Conservation (phyloP, 2,797 vertebrate genomes). For the Dallia pectoralis region DNA sequence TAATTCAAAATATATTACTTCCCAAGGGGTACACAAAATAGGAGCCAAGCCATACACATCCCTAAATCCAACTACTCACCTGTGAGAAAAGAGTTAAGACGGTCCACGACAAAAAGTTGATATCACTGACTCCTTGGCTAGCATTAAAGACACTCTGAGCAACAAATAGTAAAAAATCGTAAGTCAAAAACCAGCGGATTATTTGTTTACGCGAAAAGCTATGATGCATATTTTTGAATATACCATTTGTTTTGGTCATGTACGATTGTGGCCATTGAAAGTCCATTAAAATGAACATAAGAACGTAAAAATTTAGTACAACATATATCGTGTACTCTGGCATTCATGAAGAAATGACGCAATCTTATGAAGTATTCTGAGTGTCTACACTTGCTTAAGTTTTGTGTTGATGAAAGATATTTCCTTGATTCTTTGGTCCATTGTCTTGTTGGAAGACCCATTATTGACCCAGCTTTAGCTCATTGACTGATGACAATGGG, state of each 20-base stretch:
- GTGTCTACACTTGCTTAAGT: too few species aligned
- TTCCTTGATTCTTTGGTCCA: constrained; percentile 3
- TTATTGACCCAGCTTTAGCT: too few species aligned
- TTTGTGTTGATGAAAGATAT: too few species aligned
- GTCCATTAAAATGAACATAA: constrained; percentile 21
- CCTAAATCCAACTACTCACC: constrained; percentile 87
- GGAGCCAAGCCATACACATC: constrained; percentile 69
- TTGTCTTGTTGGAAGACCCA: constrained; percentile 27
- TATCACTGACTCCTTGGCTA: constrained; percentile 98
- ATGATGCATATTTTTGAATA: constrained; percentile 66
- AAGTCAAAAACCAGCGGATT: constrained; percentile 84
- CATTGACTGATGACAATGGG: too few species aligned
- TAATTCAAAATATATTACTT: constrained; percentile 40
- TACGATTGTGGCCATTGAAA: constrained; percentile 13
- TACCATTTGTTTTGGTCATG: constrained; percentile 36
- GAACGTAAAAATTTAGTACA: constrained; percentile 30
- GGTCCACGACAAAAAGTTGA: constrained; percentile 96
- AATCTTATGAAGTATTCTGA: neutral
- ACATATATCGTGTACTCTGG: constrained; percentile 11
- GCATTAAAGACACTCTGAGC: constrained; percentile 98
- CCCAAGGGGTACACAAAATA: constrained; percentile 54
- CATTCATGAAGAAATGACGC: neutral
- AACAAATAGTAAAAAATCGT: constrained; percentile 84
- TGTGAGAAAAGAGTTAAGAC: constrained; percentile 90
- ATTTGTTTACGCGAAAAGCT: constrained; percentile 45